phyloP scores from a whole-genome alignment of 2,113 vertebrate genomes.

The Catharus bicknelli region DNA sequence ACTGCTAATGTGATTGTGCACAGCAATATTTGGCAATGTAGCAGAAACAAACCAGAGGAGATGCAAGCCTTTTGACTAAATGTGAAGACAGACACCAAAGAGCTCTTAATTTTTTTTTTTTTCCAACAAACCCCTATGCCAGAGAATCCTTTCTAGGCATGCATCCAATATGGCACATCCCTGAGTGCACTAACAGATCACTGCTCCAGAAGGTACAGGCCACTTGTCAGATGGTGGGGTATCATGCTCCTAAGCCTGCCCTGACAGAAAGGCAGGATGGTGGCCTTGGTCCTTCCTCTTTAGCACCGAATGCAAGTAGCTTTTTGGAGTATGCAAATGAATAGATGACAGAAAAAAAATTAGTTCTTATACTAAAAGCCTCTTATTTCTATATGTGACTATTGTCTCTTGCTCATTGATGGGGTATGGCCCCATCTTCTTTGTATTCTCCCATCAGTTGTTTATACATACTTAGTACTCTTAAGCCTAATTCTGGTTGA shows the following conservation, averaged over 20 bases:
- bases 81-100: background rate
- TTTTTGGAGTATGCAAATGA: background rate
- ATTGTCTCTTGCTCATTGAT: background rate
- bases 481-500: background rate
- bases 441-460: background rate
- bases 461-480: background rate
- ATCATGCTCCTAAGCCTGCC: background rate
- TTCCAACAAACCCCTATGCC: background rate
- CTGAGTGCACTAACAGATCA: background rate
- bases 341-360: background rate
- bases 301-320: rapidly evolving
- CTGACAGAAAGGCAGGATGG: background rate
- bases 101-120: background rate
- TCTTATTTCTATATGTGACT: background rate
- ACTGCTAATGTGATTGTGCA: rapidly evolving
- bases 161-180: background rate
- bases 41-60: background rate
- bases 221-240: rapidly evolving
- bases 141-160: background rate
- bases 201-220: background rate
- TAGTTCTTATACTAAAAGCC: background rate
- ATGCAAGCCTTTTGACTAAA: background rate
- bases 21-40: background rate
- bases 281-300: background rate
- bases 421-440: background rate